Evolutionary conservation across 2,797 vertebrate genomes (phyloP).

Genomic region (Myioborus melanocephalus): DNA sequence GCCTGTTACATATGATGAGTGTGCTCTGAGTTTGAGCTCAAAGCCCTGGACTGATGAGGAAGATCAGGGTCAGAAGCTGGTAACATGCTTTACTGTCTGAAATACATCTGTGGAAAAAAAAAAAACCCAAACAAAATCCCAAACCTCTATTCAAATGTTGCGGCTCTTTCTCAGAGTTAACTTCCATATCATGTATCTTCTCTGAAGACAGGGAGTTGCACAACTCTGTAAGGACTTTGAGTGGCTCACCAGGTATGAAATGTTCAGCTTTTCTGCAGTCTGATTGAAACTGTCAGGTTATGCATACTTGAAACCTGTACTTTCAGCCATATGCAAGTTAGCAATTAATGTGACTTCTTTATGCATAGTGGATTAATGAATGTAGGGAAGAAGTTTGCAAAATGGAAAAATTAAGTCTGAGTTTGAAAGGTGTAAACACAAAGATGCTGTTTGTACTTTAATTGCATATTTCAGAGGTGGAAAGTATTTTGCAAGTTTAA

Average conservation of each 20-base stretch:
- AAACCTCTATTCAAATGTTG: neutral
- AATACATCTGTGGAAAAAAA: neutral
- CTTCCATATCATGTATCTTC: neutral
- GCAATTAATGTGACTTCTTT: neutral
- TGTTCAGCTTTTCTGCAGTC: neutral
- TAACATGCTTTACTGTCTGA: neutral
- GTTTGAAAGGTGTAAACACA: neutral
- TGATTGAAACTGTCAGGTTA: neutral
- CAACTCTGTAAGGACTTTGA: neutral
- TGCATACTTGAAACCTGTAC: neutral
- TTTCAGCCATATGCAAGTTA: neutral
- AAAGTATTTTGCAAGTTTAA: neutral
- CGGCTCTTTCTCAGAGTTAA: neutral
- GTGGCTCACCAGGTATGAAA: neutral
- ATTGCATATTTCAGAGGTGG: neutral
- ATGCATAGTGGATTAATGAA: neutral
- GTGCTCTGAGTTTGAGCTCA: neutral
- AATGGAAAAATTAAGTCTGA: neutral
- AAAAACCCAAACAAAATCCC: rapidly evolving
- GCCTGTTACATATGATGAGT: neutral
- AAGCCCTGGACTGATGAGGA: neutral
- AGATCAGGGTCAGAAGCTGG: neutral
- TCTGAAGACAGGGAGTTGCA: neutral
- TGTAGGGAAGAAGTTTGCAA: neutral
- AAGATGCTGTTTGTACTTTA: neutral